phyloP scores from a whole-genome alignment of 2,113 vertebrate genomes.

The Dryoscopus gambensis region DNA sequence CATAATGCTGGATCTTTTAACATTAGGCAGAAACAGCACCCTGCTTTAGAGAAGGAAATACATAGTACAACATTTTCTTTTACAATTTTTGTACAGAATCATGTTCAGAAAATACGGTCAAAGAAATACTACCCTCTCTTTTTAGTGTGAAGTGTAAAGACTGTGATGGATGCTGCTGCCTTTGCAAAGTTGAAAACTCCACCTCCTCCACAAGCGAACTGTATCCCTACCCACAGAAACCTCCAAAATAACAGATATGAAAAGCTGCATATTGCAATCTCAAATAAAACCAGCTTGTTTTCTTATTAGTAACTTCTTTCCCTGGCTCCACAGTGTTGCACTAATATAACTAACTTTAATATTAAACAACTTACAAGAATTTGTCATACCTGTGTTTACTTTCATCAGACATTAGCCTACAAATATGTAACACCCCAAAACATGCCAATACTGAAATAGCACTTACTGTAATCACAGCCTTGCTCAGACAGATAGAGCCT shows the following conservation, averaged over 20 bases:
- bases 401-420: background rate
- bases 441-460: background rate
- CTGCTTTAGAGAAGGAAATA: background rate
- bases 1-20: background rate
- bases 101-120: background rate
- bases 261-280: background rate
- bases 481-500: slow-evolving; percentile 92
- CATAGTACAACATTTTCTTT: background rate
- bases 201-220: background rate
- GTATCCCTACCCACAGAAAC: background rate
- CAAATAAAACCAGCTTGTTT: background rate
- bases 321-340: background rate
- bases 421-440: background rate
- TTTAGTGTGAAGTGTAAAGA: background rate
- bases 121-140: background rate
- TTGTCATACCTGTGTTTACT: background rate
- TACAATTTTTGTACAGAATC: background rate
- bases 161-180: background rate
- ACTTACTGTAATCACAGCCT: slow-evolving; percentile 91
- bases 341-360: background rate
- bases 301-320: background rate
- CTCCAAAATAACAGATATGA: background rate
- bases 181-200: background rate
- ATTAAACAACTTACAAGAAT: background rate
- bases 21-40: background rate